Conservation (phyloP, 2,888 invertebrate genomes). For the Resseliella maxima region DNA sequence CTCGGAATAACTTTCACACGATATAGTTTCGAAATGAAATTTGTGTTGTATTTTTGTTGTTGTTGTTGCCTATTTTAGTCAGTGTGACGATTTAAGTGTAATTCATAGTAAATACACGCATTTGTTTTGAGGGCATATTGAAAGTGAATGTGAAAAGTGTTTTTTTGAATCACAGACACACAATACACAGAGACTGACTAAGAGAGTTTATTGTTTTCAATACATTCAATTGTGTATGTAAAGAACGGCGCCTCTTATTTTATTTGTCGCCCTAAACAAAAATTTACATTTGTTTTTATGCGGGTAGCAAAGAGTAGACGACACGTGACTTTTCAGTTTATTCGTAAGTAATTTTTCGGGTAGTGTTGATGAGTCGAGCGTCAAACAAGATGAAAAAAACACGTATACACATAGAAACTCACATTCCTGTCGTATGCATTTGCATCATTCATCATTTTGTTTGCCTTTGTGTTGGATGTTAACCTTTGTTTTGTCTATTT, state of each 20-base stretch:
- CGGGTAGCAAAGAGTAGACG: conserved; percentile 30
- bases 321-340: conserved; percentile 53
- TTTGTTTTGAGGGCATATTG: conserved; percentile 33
- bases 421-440: not conserved
- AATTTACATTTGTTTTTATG: conserved; percentile 53
- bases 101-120: conserved; percentile 31
- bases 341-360: conserved; percentile 47
- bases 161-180: not conserved
- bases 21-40: not conserved
- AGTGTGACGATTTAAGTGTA: conserved; percentile 10
- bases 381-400: not conserved
- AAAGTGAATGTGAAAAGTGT: conserved; percentile 26
- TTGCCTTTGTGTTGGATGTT: conserved; percentile 32
- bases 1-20: conserved; percentile 49
- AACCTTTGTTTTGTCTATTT: conserved; percentile 42
- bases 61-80: not conserved
- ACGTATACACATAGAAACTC: no score
- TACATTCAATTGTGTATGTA: not conserved
- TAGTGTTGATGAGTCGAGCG: conserved; percentile 18
- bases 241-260: not conserved
- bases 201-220: conserved; percentile 5
- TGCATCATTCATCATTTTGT: conserved; percentile 55
- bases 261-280: conserved; percentile 16
- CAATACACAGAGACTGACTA: not conserved
- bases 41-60: not conserved